Conservation (phyloP, 2,888 invertebrate genomes). For the Oligia strigilis region DNA sequence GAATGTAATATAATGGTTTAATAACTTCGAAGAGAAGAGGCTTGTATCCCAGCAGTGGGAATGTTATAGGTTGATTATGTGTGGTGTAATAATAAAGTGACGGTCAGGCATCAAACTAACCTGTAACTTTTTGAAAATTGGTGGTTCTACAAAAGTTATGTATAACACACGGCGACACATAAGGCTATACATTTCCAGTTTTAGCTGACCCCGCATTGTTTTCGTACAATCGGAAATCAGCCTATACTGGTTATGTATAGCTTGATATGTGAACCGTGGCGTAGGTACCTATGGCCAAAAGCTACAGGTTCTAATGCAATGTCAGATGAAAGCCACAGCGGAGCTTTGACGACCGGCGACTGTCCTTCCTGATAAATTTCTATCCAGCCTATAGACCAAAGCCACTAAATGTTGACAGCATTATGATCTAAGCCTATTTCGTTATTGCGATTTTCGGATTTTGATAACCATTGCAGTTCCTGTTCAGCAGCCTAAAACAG, state of each 20-base stretch:
- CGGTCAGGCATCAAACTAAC: not conserved
- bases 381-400: not conserved
- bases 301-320: conserved; percentile 12
- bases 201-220: too few relatives aligned
- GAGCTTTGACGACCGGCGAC: not conserved
- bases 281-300: not conserved
- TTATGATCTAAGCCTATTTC: not conserved
- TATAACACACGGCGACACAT: too few relatives aligned
- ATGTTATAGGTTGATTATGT: too few relatives aligned
- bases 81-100: not conserved
- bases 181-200: too few relatives aligned
- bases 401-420: not conserved
- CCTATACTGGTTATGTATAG: too few relatives aligned
- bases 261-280: too few relatives aligned
- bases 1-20: not conserved
- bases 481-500: not conserved
- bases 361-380: not conserved
- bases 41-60: too few relatives aligned
- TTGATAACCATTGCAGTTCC: not conserved
- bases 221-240: too few relatives aligned
- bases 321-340: not conserved
- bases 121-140: not conserved
- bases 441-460: not conserved
- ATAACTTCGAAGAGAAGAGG: not conserved
- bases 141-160: not conserved